A percentile compares a stretch with the other conserved stretches of the same genome.
Conservation (phyloP, 2,797 vertebrate genomes). For the Hylomyscus alleni region DNA sequence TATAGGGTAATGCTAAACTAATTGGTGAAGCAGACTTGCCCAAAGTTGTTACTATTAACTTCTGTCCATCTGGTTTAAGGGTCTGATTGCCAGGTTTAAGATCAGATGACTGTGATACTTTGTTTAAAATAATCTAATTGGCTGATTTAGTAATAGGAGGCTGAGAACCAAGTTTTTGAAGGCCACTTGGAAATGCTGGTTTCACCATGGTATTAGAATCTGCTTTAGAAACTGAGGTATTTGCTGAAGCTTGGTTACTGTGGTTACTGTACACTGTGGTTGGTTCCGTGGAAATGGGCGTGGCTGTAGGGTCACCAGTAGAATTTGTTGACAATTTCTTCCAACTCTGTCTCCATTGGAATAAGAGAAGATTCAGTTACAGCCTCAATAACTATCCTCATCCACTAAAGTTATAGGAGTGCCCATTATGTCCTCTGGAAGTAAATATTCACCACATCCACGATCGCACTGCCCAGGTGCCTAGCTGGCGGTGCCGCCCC, state of each 20-base stretch:
- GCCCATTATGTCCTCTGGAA: conserved; percentile 99
- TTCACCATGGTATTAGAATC: conserved; percentile 87
- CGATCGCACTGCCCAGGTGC: conserved; percentile 87
- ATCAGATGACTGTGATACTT: conserved; percentile 92
- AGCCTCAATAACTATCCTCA: conserved; percentile 91
- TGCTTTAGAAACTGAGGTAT: conserved; percentile 87
- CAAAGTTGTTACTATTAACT: conserved; percentile 95
- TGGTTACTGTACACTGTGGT: conserved; percentile 87
- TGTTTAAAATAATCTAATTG: conserved; percentile 98
- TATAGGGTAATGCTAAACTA: conserved; percentile 95
- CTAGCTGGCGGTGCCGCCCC: no score
- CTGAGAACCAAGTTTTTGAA: conserved; percentile 93
- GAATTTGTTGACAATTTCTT: conserved; percentile 91
- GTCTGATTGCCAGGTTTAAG: conserved; percentile 91
- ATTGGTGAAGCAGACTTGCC: conserved; percentile 97
- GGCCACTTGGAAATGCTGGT: conserved; percentile 88
- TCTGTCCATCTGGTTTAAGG: conserved; percentile 97
- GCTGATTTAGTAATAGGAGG: conserved; percentile 94
- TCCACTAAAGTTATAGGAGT: conserved; percentile 94
- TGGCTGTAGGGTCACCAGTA: conserved; percentile 84
- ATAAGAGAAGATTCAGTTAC: conserved; percentile 91
- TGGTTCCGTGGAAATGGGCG: conserved; percentile 84
- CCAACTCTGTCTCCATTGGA: conserved; percentile 98
- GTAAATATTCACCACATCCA: conserved; percentile 99
- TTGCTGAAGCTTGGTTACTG: conserved; percentile 85